These are phyloP conservation scores for Seladonia tumulorum DNA, from an alignment of 2,888 invertebrate genomes.

Conservation along the genomic window DNA sequence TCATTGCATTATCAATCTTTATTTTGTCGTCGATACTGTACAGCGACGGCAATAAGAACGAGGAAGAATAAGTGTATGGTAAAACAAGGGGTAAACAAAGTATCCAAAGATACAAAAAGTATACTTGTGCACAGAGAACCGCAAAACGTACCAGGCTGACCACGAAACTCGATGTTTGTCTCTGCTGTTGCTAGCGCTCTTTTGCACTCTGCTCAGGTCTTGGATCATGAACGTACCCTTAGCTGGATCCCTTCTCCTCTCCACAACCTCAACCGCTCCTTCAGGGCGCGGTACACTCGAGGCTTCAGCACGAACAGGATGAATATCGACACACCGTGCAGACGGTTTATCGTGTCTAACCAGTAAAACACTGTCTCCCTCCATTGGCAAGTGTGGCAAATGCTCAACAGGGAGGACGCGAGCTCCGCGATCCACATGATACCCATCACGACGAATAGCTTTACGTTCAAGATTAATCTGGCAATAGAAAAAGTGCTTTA, in stretches of 20 bases:
- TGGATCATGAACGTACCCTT: conserved; percentile 65
- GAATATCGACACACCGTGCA: conserved; percentile 91
- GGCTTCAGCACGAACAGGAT: conserved; percentile 90
- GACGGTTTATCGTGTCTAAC: conserved; percentile 88
- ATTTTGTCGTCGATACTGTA: neutral
- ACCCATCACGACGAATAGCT: conserved; percentile 92
- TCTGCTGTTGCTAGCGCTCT: conserved; percentile 76
- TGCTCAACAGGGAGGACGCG: conserved; percentile 65
- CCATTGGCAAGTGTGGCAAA: conserved; percentile 70
- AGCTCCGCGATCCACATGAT: conserved; percentile 88
- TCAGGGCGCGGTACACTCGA: conserved; percentile 87
- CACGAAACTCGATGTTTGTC: conserved; percentile 75
- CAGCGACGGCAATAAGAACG: neutral
- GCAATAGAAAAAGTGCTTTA: neutral
- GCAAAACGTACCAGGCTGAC: conserved; percentile 48
- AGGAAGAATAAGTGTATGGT: neutral
- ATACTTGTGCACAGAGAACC: neutral
- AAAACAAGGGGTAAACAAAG: neutral
- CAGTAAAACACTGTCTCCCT: conserved; percentile 80
- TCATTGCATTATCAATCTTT: neutral
- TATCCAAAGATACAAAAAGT: conserved; percentile 10
- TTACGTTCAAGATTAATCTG: conserved; percentile 89
- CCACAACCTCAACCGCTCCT: conserved; percentile 85
- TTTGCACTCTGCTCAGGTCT: conserved; percentile 74
- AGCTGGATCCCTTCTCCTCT: conserved; percentile 36